Evolutionary conservation across 1,140 invertebrate species (phyloP).

Genomic region (Ylistrum balloti): DNA sequence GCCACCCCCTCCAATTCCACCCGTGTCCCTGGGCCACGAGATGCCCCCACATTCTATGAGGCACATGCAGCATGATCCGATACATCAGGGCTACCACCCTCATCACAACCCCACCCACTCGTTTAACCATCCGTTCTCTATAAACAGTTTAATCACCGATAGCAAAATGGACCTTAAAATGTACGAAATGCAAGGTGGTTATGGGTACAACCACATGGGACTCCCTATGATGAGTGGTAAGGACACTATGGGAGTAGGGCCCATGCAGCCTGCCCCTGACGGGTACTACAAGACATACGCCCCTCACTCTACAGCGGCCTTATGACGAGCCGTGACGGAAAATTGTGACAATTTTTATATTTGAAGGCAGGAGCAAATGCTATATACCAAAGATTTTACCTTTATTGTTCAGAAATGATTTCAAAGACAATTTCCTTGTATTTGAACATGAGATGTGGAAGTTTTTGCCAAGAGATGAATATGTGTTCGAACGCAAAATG

Average conservation of each 20-base stretch:
- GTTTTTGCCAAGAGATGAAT: neutral
- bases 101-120: constrained; percentile 76
- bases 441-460: neutral
- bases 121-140: constrained; percentile 93
- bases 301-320: constrained; percentile 78
- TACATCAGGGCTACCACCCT: constrained; percentile 69
- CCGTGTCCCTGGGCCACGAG: constrained; percentile 65
- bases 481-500: neutral
- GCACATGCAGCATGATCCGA: constrained; percentile 82
- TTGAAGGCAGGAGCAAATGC: constrained; percentile 46
- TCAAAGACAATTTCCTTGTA: neutral
- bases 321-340: constrained; percentile 62
- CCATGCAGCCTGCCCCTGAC: constrained; percentile 65
- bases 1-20: constrained; percentile 79
- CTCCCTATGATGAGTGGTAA: constrained; percentile 66
- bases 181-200: constrained; percentile 77
- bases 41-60: constrained; percentile 84
- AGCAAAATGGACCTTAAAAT: constrained; percentile 81
- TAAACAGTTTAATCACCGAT: constrained; percentile 84
- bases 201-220: constrained; percentile 78
- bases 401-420: constrained; percentile 45
- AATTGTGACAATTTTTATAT: neutral
- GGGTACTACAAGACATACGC: constrained; percentile 79
- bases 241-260: constrained; percentile 70
- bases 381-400: constrained; percentile 47